Conservation (phyloP, 2,888 invertebrate species). For the Temnothorax rugatulus region DNA sequence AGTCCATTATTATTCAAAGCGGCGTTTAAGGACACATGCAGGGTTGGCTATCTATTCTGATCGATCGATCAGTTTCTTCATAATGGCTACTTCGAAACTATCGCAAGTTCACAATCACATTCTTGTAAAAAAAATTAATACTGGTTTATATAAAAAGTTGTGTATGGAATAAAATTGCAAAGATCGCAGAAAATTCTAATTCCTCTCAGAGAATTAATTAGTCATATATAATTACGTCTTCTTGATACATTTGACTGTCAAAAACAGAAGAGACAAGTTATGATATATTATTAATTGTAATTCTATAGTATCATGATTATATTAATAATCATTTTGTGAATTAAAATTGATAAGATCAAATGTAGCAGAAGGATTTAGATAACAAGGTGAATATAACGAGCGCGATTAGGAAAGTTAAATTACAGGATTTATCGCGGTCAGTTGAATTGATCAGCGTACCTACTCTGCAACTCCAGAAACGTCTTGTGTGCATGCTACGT, state of each 20-base stretch:
- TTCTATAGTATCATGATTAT: neutral
- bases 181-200: neutral
- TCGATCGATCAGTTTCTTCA: slow-evolving; percentile 21
- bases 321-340: neutral
- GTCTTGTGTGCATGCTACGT: slow-evolving; percentile 37
- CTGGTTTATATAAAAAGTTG: neutral
- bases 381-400: slow-evolving; percentile 29
- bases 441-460: slow-evolving; percentile 40
- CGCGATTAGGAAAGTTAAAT: slow-evolving; percentile 32
- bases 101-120: neutral
- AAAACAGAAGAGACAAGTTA: neutral
- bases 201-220: neutral
- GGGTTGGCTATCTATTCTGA: neutral
- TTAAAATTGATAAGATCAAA: slow-evolving; percentile 27
- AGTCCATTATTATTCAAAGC: slow-evolving; percentile 8
- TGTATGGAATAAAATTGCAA: neutral
- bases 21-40: neutral
- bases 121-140: neutral
- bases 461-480: slow-evolving; percentile 49
- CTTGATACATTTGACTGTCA: neutral
- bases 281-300: neutral
- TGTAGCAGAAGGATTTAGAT: neutral
- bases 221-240: neutral
- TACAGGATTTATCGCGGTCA: slow-evolving; percentile 6
- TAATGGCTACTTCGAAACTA: slow-evolving; percentile 14